phyloP scores from a whole-genome alignment of 2,113 vertebrate genomes.

The Burhinus bistriatus region DNA sequence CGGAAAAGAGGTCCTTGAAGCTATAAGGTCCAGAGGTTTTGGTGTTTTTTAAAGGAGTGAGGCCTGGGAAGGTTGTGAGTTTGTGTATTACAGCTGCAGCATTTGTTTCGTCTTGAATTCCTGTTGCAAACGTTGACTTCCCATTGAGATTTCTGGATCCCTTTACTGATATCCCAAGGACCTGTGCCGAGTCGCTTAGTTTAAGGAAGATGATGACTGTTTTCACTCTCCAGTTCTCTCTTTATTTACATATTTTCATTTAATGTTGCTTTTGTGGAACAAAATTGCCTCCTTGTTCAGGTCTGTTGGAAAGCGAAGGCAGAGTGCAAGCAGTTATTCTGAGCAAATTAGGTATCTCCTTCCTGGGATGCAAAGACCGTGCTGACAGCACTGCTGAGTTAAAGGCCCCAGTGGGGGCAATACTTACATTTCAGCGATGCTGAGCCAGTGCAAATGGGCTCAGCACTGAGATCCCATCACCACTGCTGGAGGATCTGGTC shows the following conservation, averaged over 20 bases:
- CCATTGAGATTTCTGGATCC: neutral
- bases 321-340: neutral
- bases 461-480: neutral
- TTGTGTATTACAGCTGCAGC: slow-evolving; percentile 13
- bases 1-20: slow-evolving; percentile 50
- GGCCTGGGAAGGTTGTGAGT: slow-evolving; percentile 27
- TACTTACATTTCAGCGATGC: neutral
- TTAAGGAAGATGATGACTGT: neutral
- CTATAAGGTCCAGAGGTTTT: slow-evolving; percentile 35
- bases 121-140: slow-evolving; percentile 7
- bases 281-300: slow-evolving; percentile 1
- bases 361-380: neutral
- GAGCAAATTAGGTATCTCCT: slow-evolving; percentile 21
- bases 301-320: neutral
- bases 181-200: fast-evolving
- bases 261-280: slow-evolving; percentile 22
- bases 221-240: neutral
- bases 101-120: neutral
- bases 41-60: slow-evolving; percentile 41
- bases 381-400: neutral
- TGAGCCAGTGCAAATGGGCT: neutral
- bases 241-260: slow-evolving; percentile 32
- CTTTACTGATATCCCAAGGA: neutral
- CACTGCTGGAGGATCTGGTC: neutral
- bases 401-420: slow-evolving; percentile 18